These are phyloP conservation scores for Cryptocheilus praepositus DNA, from an alignment of 2,888 invertebrate genomes.

Conservation along the genomic window DNA sequence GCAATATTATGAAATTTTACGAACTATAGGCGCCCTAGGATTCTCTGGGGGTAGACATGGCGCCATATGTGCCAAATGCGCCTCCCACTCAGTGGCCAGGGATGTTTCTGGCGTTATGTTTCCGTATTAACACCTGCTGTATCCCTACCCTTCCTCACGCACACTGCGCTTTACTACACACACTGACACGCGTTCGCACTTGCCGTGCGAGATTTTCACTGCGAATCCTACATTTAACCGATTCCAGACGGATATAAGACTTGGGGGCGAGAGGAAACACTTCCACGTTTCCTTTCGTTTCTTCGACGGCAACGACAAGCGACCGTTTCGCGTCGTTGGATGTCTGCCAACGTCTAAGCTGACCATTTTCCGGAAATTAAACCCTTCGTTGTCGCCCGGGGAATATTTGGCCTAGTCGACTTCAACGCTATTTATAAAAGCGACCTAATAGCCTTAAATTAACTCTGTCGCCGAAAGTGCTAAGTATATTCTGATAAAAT, in stretches of 20 bases:
- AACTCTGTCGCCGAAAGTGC: too few species aligned
- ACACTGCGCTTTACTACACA: conserved; percentile 20
- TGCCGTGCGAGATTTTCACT: conserved; percentile 23
- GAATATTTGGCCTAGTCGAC: too few species aligned
- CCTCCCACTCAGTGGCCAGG: conserved; percentile 32
- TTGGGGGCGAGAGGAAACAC: conserved; percentile 5
- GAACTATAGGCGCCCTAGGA: conserved; percentile 44
- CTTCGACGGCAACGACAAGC: neutral
- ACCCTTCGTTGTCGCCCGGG: neutral
- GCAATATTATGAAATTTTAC: conserved; percentile 62
- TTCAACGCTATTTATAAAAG: too few species aligned
- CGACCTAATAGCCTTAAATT: too few species aligned
- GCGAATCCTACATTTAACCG: conserved; percentile 25
- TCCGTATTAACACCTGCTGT: conserved; percentile 62
- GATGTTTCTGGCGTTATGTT: conserved; percentile 58
- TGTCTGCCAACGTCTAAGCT: conserved; percentile 14
- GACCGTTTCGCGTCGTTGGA: conserved; percentile 11
- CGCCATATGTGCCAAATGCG: conserved; percentile 52
- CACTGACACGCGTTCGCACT: conserved; percentile 3
- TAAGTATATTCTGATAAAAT: too few species aligned
- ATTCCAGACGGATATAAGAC: conserved; percentile 14
- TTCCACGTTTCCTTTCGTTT: neutral
- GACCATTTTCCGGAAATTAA: conserved; percentile 26
- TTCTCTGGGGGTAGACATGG: conserved; percentile 41
- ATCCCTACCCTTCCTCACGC: conserved; percentile 27